Conservation (phyloP, 2,113 vertebrate species). For the Trematomus loennbergii region DNA sequence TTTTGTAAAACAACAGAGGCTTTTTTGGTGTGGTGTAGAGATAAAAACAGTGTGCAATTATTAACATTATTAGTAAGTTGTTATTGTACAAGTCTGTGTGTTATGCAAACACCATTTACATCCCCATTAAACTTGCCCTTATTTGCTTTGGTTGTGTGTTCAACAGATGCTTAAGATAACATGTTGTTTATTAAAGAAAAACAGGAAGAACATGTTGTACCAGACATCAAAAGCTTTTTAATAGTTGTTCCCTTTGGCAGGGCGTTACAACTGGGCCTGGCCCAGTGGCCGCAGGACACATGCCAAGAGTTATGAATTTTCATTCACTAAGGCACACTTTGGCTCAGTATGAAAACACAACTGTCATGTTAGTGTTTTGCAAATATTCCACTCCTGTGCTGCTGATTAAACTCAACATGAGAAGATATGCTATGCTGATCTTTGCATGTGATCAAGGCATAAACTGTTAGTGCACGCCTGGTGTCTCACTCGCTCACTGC, state of each 20-base stretch:
- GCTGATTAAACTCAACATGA: conserved; percentile 23
- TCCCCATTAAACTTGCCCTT: neutral
- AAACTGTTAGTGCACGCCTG: conserved; percentile 2
- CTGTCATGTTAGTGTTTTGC: conserved; percentile 38
- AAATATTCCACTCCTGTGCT: conserved; percentile 36
- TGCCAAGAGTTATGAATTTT: conserved; percentile 56
- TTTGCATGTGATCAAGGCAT: conserved; percentile 5
- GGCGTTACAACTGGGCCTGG: conserved; percentile 31
- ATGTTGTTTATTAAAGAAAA: conserved; percentile 54
- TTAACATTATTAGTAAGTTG: neutral
- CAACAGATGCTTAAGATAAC: conserved; percentile 47
- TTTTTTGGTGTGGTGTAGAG: neutral
- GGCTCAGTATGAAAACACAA: conserved; percentile 33
- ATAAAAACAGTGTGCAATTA: neutral
- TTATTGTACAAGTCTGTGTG: neutral
- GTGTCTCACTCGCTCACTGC: conserved; percentile 14
- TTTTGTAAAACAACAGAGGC: neutral
- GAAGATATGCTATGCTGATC: conserved; percentile 38
- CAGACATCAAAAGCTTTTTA: conserved; percentile 65
- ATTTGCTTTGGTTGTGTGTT: conserved; percentile 10
- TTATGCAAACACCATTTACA: neutral
- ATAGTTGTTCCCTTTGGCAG: conserved; percentile 68
- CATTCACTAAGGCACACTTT: conserved; percentile 38
- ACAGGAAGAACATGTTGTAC: conserved; percentile 50
- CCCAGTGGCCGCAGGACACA: conserved; percentile 38